Percentiles rank a stretch among this genome's conserved stretches.
Evolutionary conservation across 1,140 invertebrate genomes (phyloP).

Genomic region (Bacillus rossius): DNA sequence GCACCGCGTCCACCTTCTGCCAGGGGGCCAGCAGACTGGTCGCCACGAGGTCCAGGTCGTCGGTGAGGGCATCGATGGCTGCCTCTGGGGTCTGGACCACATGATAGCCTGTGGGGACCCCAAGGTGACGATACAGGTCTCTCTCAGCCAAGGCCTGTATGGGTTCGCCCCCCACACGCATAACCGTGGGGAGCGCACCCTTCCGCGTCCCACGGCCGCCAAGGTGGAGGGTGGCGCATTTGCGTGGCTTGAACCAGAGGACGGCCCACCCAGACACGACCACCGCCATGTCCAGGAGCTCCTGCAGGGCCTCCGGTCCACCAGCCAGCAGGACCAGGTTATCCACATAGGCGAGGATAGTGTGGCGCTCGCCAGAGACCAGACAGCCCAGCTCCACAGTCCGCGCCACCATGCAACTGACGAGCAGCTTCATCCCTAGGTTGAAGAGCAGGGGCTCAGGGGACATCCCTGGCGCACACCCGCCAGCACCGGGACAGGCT

Average conservation of each 20-base stretch:
- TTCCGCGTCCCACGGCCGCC: neutral
- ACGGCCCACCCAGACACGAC: constrained; percentile 13
- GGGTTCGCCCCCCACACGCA: too few species aligned
- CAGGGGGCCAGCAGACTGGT: too few species aligned
- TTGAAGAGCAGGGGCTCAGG: too few species aligned
- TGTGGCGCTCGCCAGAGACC: too few species aligned
- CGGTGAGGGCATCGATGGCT: constrained; percentile 21
- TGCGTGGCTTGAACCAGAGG: constrained; percentile 26
- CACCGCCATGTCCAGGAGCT: constrained; percentile 20
- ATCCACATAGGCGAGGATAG: too few species aligned
- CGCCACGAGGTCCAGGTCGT: too few species aligned
- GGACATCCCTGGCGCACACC: constrained; percentile 1
- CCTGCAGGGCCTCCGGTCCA: neutral
- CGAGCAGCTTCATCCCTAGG: too few species aligned
- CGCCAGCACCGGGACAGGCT: neutral
- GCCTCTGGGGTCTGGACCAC: constrained; percentile 23
- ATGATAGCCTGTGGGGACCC: constrained; percentile 26
- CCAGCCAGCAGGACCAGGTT: too few species aligned
- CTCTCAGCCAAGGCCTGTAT: constrained; percentile 16
- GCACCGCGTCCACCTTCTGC: too few species aligned
- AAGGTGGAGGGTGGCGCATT: constrained; percentile 29
- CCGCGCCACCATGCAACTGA: too few species aligned
- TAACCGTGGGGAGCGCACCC: too few species aligned
- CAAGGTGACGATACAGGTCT: constrained; percentile 28
- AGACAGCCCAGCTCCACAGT: too few species aligned